A percentile compares a stretch with the other conserved stretches of the same genome.
Evolutionary conservation across 2,113 vertebrate species (phyloP).

Genomic region (Notothenia coriiceps): DNA sequence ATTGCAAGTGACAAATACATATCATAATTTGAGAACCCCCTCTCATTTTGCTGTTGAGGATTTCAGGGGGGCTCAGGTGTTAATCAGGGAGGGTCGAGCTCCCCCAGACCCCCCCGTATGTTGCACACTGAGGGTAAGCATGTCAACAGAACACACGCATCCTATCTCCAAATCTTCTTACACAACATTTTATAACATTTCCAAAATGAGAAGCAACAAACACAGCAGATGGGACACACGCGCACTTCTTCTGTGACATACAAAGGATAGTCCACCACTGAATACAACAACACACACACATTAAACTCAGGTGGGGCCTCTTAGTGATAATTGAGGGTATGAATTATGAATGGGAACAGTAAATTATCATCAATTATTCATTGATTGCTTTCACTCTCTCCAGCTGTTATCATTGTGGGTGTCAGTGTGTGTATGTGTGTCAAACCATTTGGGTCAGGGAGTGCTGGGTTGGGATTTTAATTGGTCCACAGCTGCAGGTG

Average conservation of each 20-base stretch:
- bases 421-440: conserved; percentile 26
- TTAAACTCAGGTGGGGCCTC: conserved; percentile 51
- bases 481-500: conserved; percentile 60
- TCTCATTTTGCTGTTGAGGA: too few relatives aligned
- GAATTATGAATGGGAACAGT: conserved; percentile 79
- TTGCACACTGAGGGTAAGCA: neutral
- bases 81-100: too few relatives aligned
- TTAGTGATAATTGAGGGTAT: conserved; percentile 66
- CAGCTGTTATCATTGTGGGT: conserved; percentile 51
- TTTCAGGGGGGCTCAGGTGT: too few relatives aligned
- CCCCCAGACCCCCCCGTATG: too few relatives aligned
- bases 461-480: conserved; percentile 61
- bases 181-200: neutral
- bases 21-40: too few relatives aligned
- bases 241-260: conserved; percentile 10
- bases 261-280: conserved; percentile 1
- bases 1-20: too few relatives aligned
- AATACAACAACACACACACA: conserved; percentile 8
- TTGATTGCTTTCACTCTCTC: conserved; percentile 63
- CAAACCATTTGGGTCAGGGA: conserved; percentile 32
- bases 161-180: neutral
- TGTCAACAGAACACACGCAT: neutral
- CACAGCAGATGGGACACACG: conserved; percentile 3
- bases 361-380: conserved; percentile 75
- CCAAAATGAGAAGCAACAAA: neutral